Base-by-base conservation (phyloP, 2,113 vertebrate genomes). In the Octodon degus region DNA sequence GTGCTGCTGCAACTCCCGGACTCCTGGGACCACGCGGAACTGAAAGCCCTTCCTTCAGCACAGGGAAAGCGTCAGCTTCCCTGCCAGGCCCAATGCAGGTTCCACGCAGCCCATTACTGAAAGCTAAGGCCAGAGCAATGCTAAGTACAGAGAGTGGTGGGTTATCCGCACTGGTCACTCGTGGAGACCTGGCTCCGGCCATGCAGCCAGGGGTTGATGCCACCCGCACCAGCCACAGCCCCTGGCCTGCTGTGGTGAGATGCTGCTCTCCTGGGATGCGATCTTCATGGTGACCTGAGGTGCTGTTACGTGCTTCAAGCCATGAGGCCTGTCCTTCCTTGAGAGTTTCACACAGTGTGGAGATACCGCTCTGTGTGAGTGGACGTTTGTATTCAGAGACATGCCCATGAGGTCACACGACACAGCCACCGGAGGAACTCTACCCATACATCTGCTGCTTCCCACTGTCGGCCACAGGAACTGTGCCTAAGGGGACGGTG, bases 201-300 rank as follows among this genome's bases (percentile, higher is more conserved):
- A 2, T 40, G 43, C 40, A 24, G 5, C n/a, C 1, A 4, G 32
- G 25, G 32, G 12, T 82, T 7, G 5, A 14, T 22, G 27, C 32
- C n/a, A 30, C 7, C 55, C 6, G 1, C 14, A 12, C 4, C 16
- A 10, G 24, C 70, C 7, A 16, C 7, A 2, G 14, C 58, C 40
- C 11, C 43, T 22, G 25, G 10, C 81, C 20, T 27, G 22, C 62
- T 60, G n/a, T 22, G 17, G 0, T 3, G 2, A 25, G n/a, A n/a
- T 3, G 47, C 5, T 43, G 20, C 10, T 67, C 14, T 58, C 14
- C 10, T 7, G 32, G 55, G 25, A 53, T 12, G 3, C 2, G 3
- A 0, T 0, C 0, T 0, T 40, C 27, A 60, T 6, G 10, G 2
- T 17, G 32, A 14, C 2, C 10, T 67, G 34, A 55, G 13, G 7